phyloP scores from a whole-genome alignment of 1,140 invertebrate species.

The Calycopis cecrops region DNA sequence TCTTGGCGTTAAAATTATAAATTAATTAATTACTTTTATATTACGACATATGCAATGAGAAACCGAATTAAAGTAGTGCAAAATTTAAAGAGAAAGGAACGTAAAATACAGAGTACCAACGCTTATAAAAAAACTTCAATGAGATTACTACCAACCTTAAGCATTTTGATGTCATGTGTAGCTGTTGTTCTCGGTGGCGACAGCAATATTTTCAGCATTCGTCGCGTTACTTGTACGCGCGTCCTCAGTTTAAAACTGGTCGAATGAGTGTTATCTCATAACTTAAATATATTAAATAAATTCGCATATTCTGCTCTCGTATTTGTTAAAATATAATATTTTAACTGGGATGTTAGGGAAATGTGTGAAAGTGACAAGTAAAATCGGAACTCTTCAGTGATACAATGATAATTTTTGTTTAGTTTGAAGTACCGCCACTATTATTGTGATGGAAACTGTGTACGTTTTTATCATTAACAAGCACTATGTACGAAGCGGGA shows the following conservation, averaged over 20 bases:
- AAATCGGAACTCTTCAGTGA: slow-evolving; percentile 55
- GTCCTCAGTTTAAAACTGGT: slow-evolving; percentile 59
- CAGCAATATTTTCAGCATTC: slow-evolving; percentile 62
- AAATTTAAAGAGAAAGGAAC: neutral
- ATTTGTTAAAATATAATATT: slow-evolving; percentile 20
- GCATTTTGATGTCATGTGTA: slow-evolving; percentile 50
- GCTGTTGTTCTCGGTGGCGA: slow-evolving; percentile 37
- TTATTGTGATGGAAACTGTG: slow-evolving; percentile 43
- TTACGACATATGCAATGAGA: no score
- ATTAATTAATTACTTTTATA: no score
- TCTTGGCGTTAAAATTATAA: no score
- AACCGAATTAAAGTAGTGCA: no score
- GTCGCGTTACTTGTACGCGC: slow-evolving; percentile 60
- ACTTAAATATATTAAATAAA: slow-evolving; percentile 41
- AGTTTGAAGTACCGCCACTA: slow-evolving; percentile 57
- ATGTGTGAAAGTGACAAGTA: slow-evolving; percentile 69
- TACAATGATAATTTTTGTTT: slow-evolving; percentile 62
- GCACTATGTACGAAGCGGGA: slow-evolving; percentile 66
- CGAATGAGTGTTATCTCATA: slow-evolving; percentile 43
- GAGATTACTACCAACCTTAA: slow-evolving; percentile 39
- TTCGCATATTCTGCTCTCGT: slow-evolving; percentile 20
- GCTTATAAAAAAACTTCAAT: neutral
- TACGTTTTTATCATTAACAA: slow-evolving; percentile 38
- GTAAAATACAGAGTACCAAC: neutral
- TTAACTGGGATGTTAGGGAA: slow-evolving; percentile 42